phyloP scores from a whole-genome alignment of 2,113 vertebrate genomes.

The Paradoxurus hermaphroditus region DNA sequence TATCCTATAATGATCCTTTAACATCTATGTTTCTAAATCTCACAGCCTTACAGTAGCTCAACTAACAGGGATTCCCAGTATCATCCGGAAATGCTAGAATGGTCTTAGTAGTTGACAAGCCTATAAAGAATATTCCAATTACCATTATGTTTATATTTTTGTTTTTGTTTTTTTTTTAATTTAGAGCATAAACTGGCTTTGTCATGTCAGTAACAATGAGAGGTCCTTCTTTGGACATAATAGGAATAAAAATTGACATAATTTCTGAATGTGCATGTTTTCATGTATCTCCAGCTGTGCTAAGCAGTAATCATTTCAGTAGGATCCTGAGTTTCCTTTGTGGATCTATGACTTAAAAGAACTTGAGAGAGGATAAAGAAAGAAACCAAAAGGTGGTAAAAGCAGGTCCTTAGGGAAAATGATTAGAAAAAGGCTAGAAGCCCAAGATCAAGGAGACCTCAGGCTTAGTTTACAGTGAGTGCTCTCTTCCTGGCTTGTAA shows the following conservation, averaged over 20 bases:
- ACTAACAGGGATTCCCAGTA: not conserved
- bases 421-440: not conserved
- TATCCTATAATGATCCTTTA: not conserved
- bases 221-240: not conserved
- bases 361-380: not conserved
- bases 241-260: not conserved
- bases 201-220: not conserved
- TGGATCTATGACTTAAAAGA: not conserved
- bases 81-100: not conserved
- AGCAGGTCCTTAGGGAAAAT: not conserved
- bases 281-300: not conserved
- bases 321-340: not conserved
- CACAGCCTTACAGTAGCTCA: not conserved
- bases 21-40: not conserved
- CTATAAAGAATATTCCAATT: slow-evolving; percentile 27
- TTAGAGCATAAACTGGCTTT: not conserved
- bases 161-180: not conserved
- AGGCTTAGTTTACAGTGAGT: not conserved
- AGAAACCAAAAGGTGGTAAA: not conserved
- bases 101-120: not conserved
- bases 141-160: not conserved
- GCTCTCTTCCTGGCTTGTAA: not conserved
- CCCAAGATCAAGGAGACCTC: not conserved
- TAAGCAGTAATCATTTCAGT: not conserved
- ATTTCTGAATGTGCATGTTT: not conserved